A percentile compares a stretch with the other conserved stretches of the same genome.
These are phyloP conservation scores for Champsocephalus esox DNA, from an alignment of 2,797 vertebrate species.

Conservation along the genomic window DNA sequence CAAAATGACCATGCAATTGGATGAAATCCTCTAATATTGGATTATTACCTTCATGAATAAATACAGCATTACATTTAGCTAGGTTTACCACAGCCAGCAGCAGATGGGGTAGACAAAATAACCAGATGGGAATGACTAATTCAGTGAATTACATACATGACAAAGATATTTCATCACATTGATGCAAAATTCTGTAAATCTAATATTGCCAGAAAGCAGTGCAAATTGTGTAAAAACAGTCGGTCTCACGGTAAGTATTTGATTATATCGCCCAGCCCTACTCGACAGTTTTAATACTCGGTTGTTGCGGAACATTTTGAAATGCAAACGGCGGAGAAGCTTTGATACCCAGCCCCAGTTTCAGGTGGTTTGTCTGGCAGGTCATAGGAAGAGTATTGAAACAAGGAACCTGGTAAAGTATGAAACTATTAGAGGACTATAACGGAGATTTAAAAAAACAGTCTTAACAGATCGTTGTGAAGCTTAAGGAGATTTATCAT, in stretches of 20 bases:
- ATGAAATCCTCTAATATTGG: not conserved
- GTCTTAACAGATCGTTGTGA: slow-evolving; percentile 1
- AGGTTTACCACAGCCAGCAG: not conserved
- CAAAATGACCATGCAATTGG: not conserved
- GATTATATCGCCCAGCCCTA: slow-evolving; percentile 1
- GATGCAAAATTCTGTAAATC: slow-evolving; percentile 55
- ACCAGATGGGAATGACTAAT: slow-evolving; percentile 33
- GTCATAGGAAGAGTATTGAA: slow-evolving; percentile 1
- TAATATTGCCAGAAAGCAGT: slow-evolving; percentile 23
- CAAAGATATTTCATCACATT: slow-evolving; percentile 65
- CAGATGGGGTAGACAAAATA: slow-evolving; percentile 9
- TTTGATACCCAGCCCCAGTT: slow-evolving; percentile 54
- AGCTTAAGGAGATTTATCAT: slow-evolving; percentile 31
- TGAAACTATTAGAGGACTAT: slow-evolving; percentile 14
- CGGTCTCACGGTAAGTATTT: not conserved
- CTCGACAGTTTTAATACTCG: not conserved
- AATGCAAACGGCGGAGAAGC: not conserved
- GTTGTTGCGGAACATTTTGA: not conserved
- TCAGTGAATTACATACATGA: slow-evolving; percentile 57
- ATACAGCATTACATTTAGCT: not conserved
- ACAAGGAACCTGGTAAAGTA: not conserved
- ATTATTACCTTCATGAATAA: not conserved
- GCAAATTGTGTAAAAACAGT: not conserved
- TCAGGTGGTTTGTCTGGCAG: slow-evolving; percentile 15
- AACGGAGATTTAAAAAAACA: slow-evolving; percentile 1